Evolutionary conservation across 2,888 invertebrate species (phyloP), one percentile per base, ranked within the genome.

Genomic region (Trichopoda pennipes): DNA sequence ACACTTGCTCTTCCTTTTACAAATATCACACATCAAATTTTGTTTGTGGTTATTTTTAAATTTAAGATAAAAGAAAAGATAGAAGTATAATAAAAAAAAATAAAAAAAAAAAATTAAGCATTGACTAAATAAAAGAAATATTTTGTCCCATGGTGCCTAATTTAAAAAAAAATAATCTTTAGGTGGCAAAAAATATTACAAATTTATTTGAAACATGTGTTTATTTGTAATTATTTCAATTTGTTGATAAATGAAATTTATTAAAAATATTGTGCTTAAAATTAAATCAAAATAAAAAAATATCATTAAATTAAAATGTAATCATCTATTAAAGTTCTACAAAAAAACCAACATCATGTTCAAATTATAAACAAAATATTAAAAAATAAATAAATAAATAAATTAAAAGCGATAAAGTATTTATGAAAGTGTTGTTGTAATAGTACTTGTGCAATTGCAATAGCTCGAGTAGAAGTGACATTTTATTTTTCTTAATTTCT

Each of bases 31-130:
- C 49, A 38, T 42, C 35, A 64, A 60, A 35, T 23, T 66, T 79
- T 79, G 78, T 79, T 79, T 79, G 72, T 75, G 60, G 74, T 74
- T 78, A 82, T 82, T 82, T 78, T 78, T 78, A 74, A 47, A 81
- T 55, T 47, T 19, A 42, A 38, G 38, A 38, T 12, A 38, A 38
- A 38, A 38, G 12, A 53, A 66, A 28, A 66, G 44, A 61, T 8
- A 10, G 7, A 8, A n/a, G 28, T n/a, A 44, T 53, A 56, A 38
- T 9, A 60, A 70, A 17, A 16, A 51, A 23, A 53, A 55, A 63
- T 66, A 53, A 68, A n/a, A 32, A 44, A 58, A 61, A 53, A 64
- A 35, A 66, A 51, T 38, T 51, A 63, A 61, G 32, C 68, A 55
- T 32, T 58, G 16, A 47, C 7, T 53, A 61, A 12, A 58, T 21